A percentile compares a stretch with the other conserved stretches of the same genome.
These are phyloP conservation scores for Pemphredon lugubris DNA, from an alignment of 2,888 invertebrate species.

Conservation along the genomic window DNA sequence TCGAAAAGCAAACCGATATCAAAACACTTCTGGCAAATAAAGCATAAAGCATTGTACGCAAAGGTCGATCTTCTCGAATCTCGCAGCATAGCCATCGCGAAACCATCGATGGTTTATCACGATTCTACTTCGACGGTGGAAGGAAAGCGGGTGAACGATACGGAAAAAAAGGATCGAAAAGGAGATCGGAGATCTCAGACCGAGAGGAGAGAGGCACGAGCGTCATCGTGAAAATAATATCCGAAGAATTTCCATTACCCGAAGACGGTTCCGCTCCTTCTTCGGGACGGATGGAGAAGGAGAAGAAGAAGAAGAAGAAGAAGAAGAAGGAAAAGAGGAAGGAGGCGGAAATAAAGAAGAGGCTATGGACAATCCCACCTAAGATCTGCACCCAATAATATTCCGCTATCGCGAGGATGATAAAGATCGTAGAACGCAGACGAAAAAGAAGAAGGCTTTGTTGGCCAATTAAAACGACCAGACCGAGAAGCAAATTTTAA, in stretches of 20 bases:
- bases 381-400: slow-evolving; percentile 6
- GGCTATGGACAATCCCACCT: not conserved
- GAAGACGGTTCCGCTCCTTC: slow-evolving; percentile 11
- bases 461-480: too few relatives aligned
- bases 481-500: too few relatives aligned
- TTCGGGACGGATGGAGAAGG: slow-evolving; percentile 5
- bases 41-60: not conserved
- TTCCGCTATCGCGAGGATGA: not conserved
- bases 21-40: not conserved
- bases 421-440: not conserved
- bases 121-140: not conserved
- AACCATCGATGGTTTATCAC: not conserved
- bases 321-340: not conserved
- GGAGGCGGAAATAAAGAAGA: not conserved
- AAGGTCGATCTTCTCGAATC: not conserved
- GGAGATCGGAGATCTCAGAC: slow-evolving; percentile 17
- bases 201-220: not conserved
- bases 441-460: too few relatives aligned
- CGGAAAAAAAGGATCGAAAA: not conserved
- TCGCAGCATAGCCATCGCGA: not conserved
- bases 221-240: slow-evolving; percentile 61
- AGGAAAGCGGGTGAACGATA: not conserved
- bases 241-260: slow-evolving; percentile 65
- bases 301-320: not conserved
- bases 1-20: not conserved